Evolutionary conservation across 30 jellyfish, hydroid and myxozoan genomes (phyloP).

Genomic region (Nemopilema nomurai): DNA sequence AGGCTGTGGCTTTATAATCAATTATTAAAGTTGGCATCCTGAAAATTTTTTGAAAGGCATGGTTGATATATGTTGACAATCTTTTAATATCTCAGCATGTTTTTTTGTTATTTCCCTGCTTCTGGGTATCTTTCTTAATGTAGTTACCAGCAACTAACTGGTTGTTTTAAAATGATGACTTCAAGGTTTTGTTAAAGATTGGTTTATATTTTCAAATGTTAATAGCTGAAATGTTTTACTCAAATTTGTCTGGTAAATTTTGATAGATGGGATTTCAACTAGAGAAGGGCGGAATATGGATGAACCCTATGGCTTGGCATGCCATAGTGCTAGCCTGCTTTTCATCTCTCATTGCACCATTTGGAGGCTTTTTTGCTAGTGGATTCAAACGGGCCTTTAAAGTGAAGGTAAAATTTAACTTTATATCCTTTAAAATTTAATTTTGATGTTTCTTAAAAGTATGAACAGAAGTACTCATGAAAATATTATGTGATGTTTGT

Average conservation of each 20-base stretch:
- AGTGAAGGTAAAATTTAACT: slow-evolving; percentile 69
- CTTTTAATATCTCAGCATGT: too few species aligned
- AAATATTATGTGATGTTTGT: too few species aligned
- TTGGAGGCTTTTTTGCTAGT: slow-evolving; percentile 99
- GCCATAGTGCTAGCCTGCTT: slow-evolving; percentile 91
- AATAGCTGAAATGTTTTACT: background rate
- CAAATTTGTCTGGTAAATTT: background rate
- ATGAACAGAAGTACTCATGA: background rate
- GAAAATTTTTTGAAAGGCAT: too few species aligned
- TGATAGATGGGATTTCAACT: slow-evolving; percentile 81
- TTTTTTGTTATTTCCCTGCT: too few species aligned
- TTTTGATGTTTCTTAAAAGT: background rate
- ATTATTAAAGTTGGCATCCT: too few species aligned
- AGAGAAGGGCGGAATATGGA: slow-evolving; percentile 72
- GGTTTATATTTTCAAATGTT: too few species aligned
- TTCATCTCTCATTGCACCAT: slow-evolving; percentile 95
- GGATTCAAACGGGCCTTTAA: slow-evolving; percentile 98
- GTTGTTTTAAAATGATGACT: too few species aligned
- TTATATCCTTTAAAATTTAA: background rate
- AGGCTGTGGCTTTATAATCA: too few species aligned
- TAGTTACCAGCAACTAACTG: too few species aligned
- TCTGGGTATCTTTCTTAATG: too few species aligned
- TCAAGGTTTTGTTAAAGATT: too few species aligned
- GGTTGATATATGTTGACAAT: too few species aligned
- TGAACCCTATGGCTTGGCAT: slow-evolving; percentile 98